Evolutionary conservation across 92 coral and sea anemone genomes (phyloP), one percentile per base, ranked within the genome.

Genomic region (Siderastrea siderea): DNA sequence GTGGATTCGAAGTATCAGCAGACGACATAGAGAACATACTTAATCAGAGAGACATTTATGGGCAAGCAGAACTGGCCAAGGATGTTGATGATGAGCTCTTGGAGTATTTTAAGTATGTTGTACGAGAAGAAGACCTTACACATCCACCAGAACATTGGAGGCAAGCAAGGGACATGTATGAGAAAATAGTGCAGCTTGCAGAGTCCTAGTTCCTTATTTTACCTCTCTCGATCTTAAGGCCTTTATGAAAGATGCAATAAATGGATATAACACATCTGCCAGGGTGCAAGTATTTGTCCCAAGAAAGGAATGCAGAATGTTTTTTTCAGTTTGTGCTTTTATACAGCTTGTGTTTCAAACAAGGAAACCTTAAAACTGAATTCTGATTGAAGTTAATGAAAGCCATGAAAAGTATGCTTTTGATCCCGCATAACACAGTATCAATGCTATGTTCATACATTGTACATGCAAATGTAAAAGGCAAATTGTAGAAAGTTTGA

Each of bases 71-170:
- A 66, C 16, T 82, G 16, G 88, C 88, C 45, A 65, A 71, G 74
- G 72, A 88, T 49, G 73, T 66, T 65, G 86, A 75, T 75, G 88
- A 88, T 54, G 92, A 82, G 47, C 68, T 80, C 63, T 59, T n/a
- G 49, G 87, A 74, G 26, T 80, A 80, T 68, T 88, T 88, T 45
- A 71, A 44, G 86, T 88, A 81, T 80, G 91, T 88, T 38, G 77
- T 80, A 70, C 55, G 59, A 14, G 79, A 80, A 50, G 91, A 88
- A 88, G 67, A 60, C 63, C 81, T 81, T 52, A 71, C 51, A 68
- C 87, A 88, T 66, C 87, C 87, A 88, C 91, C 88, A 26, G 74
- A 58, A 13, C 88, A 88, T 57, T 81, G 91, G 91, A 76, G 54
- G 38, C 69, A 74, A 85, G 89, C 78, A 45, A 86, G 51, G 71